Evolutionary conservation across 1,140 invertebrate genomes (phyloP).

Genomic region (Microplitis mediator): DNA sequence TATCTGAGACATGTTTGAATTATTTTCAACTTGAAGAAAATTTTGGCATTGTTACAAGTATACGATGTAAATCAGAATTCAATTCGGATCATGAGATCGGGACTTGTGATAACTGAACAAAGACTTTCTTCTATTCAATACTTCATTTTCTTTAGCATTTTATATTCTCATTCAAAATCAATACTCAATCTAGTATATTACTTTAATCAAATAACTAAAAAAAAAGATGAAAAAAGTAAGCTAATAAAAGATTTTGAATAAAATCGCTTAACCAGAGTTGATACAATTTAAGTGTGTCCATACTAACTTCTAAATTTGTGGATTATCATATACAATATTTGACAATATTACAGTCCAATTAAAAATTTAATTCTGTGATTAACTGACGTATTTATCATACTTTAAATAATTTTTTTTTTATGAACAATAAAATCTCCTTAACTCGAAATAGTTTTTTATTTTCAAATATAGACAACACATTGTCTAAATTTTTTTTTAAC

Average conservation of each 20-base stretch:
- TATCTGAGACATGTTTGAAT: background rate
- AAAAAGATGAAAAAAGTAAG: background rate
- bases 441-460: too few species aligned
- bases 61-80: constrained; percentile 43
- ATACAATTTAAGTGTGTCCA: too few species aligned
- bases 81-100: constrained; percentile 40
- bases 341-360: too few species aligned
- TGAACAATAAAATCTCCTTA: too few species aligned
- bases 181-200: background rate
- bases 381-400: too few species aligned
- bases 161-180: background rate
- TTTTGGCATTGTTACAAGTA: constrained; percentile 16
- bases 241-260: too few species aligned
- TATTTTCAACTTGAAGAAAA: constrained; percentile 17
- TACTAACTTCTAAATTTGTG: too few species aligned
- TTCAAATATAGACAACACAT: too few species aligned
- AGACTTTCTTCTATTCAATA: background rate
- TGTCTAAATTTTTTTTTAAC: too few species aligned
- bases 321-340: too few species aligned
- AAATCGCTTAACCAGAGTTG: background rate
- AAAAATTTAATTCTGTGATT: too few species aligned
- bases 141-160: background rate
- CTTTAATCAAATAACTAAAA: background rate
- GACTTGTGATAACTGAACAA: constrained; percentile 27
- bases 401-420: too few species aligned